Percentiles rank a stretch among this genome's conserved stretches.
Evolutionary conservation across 2,797 vertebrate genomes (phyloP).

Genomic region (Apodemus agrarius): DNA sequence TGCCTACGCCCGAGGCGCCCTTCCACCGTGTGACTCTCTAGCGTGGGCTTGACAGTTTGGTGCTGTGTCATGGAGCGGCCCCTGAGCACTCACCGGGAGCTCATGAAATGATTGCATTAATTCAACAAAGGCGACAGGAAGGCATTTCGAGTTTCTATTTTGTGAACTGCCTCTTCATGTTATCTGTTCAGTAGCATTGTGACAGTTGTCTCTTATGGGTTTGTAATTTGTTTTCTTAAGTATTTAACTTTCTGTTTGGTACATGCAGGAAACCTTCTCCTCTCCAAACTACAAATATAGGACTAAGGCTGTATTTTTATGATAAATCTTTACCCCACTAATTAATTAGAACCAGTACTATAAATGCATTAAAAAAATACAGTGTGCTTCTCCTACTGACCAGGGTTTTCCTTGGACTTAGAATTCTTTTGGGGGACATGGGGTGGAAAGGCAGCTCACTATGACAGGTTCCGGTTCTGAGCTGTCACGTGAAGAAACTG

Average conservation of each 20-base stretch:
- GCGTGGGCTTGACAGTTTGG: background rate
- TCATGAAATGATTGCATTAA: background rate
- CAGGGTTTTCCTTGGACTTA: background rate
- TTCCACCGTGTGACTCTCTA: background rate
- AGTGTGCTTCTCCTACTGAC: conserved; percentile 41
- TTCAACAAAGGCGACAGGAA: background rate
- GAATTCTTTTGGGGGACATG: background rate
- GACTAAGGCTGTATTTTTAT: background rate
- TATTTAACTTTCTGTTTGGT: background rate
- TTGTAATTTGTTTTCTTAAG: conserved; percentile 1
- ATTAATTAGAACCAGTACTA: background rate
- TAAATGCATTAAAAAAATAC: background rate
- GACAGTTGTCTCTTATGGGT: conserved; percentile 1
- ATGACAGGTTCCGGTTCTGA: conserved; percentile 4
- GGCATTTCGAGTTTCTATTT: conserved; percentile 3
- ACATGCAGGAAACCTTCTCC: background rate
- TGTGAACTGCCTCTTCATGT: conserved; percentile 5
- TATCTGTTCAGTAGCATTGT: background rate
- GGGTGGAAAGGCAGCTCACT: background rate
- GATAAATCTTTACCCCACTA: background rate
- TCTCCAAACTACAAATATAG: background rate
- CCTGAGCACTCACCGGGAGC: background rate
- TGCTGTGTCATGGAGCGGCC: background rate
- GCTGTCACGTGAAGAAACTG: conserved; percentile 4
- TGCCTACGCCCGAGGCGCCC: background rate